These are phyloP conservation scores for Pelvicachromis taeniatus DNA, from an alignment of 2,113 vertebrate species.

Conservation along the genomic window DNA sequence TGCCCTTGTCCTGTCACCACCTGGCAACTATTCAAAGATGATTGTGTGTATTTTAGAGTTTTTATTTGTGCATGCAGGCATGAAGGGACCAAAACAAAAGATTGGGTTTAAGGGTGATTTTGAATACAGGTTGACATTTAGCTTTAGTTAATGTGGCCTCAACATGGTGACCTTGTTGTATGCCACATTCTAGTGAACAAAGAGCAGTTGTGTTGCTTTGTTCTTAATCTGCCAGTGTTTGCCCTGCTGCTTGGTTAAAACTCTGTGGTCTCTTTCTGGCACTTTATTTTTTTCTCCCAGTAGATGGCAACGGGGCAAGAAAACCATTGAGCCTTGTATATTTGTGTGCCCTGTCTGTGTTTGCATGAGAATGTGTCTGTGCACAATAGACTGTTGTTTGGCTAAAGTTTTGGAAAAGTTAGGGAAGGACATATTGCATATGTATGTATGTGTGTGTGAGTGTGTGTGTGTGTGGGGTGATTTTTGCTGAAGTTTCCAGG, in stretches of 20 bases:
- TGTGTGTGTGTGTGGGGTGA: not conserved
- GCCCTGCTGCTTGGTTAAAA: slow-evolving; percentile 17
- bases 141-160: not conserved
- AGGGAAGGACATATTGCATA: not conserved
- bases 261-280: slow-evolving; percentile 26
- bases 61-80: not conserved
- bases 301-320: not conserved
- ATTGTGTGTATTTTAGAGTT: not conserved
- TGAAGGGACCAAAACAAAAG: not conserved
- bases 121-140: not conserved
- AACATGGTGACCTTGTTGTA: not conserved
- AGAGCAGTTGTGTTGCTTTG: slow-evolving; percentile 11
- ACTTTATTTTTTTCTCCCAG: slow-evolving; percentile 21
- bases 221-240: slow-evolving; percentile 40
- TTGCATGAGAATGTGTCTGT: not conserved
- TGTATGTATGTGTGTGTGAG: not conserved
- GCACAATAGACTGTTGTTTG: not conserved
- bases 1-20: not conserved
- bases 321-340: not conserved
- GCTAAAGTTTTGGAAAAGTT: slow-evolving; percentile 21
- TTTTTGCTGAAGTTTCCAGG: not conserved
- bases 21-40: not conserved
- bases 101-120: not conserved
- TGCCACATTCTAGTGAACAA: not conserved
- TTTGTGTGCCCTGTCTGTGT: not conserved